These are phyloP conservation scores for Holothuria leucospilota DNA, from an alignment of 53 echinoderm and acorn worm species.

Conservation along the genomic window DNA sequence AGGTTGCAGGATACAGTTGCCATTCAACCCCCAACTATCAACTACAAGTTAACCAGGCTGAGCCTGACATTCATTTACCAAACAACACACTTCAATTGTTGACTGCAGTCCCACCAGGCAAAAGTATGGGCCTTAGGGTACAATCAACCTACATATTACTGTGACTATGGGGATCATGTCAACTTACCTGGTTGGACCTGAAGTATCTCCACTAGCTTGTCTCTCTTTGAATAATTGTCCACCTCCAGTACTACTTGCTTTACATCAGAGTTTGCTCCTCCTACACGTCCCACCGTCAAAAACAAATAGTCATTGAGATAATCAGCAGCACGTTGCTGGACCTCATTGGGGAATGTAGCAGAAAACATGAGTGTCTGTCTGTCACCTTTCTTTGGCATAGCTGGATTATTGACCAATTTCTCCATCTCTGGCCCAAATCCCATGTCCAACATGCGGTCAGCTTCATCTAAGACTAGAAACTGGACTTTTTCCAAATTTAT, in stretches of 20 bases:
- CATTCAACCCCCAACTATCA: too few relatives aligned
- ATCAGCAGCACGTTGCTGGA: slow-evolving; percentile 86
- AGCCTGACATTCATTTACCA: too few relatives aligned
- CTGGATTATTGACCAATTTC: slow-evolving; percentile 74
- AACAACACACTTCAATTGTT: too few relatives aligned
- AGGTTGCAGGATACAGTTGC: too few relatives aligned
- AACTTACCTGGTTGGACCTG: slow-evolving; percentile 67
- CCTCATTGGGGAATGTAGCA: slow-evolving; percentile 93
- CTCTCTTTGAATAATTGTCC: slow-evolving; percentile 74
- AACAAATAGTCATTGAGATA: slow-evolving; percentile 95
- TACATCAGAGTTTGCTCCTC: slow-evolving; percentile 91
- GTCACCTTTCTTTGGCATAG: slow-evolving; percentile 91
- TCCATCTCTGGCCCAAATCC: slow-evolving; percentile 96
- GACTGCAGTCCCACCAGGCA: too few relatives aligned
- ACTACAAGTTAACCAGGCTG: too few relatives aligned
- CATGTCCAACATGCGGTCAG: slow-evolving; percentile 99
- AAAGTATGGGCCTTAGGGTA: too few relatives aligned
- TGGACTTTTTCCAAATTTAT: slow-evolving; percentile 75
- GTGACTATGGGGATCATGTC: background rate
- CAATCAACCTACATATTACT: too few relatives aligned
- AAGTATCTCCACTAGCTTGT: slow-evolving; percentile 85
- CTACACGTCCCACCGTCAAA: slow-evolving; percentile 92
- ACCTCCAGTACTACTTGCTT: slow-evolving; percentile 82
- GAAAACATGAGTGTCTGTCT: slow-evolving; percentile 96
- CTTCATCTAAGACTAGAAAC: slow-evolving; percentile 91